Evolutionary conservation across 2,888 invertebrate genomes (phyloP).

Genomic region (Calameuta filiformis): DNA sequence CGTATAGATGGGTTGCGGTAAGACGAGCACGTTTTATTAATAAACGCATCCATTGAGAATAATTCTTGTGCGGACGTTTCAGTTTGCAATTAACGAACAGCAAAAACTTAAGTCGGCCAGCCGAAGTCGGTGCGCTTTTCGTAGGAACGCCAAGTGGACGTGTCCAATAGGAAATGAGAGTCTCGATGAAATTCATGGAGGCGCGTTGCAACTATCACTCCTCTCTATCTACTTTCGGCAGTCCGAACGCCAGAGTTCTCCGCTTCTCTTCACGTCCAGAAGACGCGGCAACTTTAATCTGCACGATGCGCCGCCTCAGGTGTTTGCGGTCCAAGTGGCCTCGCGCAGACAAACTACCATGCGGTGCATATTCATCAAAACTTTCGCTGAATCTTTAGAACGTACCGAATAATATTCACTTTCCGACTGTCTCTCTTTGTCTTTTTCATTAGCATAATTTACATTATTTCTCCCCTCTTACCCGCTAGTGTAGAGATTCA

Average conservation of each 20-base stretch:
- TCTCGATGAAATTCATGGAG: no score
- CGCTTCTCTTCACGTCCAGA: slow-evolving; percentile 43
- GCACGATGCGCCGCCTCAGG: slow-evolving; percentile 53
- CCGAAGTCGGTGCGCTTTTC: no score
- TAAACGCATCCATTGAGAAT: neutral
- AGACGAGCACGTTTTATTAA: neutral
- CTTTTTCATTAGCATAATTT: neutral
- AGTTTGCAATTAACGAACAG: no score
- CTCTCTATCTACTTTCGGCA: neutral
- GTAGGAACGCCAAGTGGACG: no score
- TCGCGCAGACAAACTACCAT: slow-evolving; percentile 41
- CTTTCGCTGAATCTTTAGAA: no score
- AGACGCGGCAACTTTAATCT: slow-evolving; percentile 50
- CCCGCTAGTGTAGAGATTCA: no score
- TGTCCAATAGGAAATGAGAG: no score
- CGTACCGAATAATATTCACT: neutral
- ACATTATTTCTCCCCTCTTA: no score
- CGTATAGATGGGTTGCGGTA: neutral
- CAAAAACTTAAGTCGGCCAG: no score
- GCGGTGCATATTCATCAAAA: no score
- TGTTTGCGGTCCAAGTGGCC: slow-evolving; percentile 49
- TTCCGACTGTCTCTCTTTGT: slow-evolving; percentile 15
- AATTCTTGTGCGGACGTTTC: no score
- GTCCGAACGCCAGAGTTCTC: slow-evolving; percentile 50
- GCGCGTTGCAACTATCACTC: no score